Evolutionary conservation across 2,113 vertebrate genomes (phyloP).

Genomic region (Mesembrinibis cayennensis): DNA sequence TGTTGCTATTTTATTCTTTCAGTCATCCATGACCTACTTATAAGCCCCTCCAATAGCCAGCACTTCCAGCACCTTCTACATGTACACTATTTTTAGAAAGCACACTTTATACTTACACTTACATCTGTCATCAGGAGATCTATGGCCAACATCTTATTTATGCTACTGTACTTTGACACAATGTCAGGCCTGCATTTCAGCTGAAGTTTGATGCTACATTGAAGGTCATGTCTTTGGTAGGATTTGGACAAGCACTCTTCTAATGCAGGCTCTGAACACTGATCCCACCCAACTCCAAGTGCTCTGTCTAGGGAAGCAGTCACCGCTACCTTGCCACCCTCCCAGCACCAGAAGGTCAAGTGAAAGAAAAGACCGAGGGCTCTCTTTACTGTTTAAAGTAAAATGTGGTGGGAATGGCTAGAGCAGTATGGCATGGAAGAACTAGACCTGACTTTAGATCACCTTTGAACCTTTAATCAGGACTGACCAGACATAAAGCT

Average conservation of each 20-base stretch:
- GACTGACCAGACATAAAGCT: neutral
- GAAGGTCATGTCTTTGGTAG: slow-evolving; percentile 39
- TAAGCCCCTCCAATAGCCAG: neutral
- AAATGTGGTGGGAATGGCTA: neutral
- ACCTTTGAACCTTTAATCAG: neutral
- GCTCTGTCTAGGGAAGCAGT: neutral
- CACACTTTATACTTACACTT: slow-evolving; percentile 30
- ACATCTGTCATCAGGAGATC: slow-evolving; percentile 33
- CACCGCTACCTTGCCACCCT: neutral
- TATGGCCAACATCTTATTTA: slow-evolving; percentile 29
- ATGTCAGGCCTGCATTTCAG: neutral
- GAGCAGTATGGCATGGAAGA: neutral
- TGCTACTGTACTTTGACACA: slow-evolving; percentile 53
- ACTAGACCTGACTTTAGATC: neutral
- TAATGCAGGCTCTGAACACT: neutral
- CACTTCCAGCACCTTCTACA: slow-evolving; percentile 40
- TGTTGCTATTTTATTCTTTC: neutral
- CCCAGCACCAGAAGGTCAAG: neutral
- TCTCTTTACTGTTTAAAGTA: neutral
- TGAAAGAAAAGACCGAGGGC: neutral
- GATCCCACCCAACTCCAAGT: neutral
- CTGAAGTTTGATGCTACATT: neutral
- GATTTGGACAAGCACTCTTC: neutral
- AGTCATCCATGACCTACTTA: slow-evolving; percentile 10
- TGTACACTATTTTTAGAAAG: slow-evolving; percentile 55